Evolutionary conservation across 1,140 invertebrate species (phyloP), one percentile per base, ranked within the genome.

Genomic region (Lepidostoma basale): DNA sequence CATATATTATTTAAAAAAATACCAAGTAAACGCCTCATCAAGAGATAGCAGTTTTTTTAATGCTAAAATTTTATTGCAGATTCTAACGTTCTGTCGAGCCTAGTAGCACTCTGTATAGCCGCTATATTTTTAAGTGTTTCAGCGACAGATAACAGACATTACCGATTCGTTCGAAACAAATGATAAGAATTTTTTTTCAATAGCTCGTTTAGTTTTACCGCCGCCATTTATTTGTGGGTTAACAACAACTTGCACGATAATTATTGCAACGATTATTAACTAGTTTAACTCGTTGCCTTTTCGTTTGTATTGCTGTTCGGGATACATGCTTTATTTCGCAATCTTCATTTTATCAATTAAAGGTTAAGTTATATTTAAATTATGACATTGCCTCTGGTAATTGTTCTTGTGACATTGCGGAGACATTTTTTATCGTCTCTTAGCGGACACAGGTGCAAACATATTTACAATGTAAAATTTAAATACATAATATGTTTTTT

Each of bases 361-460:
- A 49, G 45, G 45, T 49, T 49, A 49, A 10, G 45, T 49, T n/a
- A n/a, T n/a, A n/a, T n/a, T 49, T 49, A 49, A 49, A 49, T 47
- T 0, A 1, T 47, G 44, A 47, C 23, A 47, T 25, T 12, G 22
- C 4, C 2, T 22, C 20, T 23, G 20, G 22, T 49, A 49, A 49
- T 49, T 20, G n/a, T 49, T 12, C 22, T 25, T 12, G 45, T 49
- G 45, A 49, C 45, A 49, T 49, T 49, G 45, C n/a, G 25, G 25
- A 23, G 45, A 10, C 45, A 26, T 12, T 20, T 49, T 22, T 49
- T 18, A 12, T 49, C 18, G 25, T 49, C 45, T 49, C 22, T n/a
- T 49, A 26, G 20, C 20, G 22, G 45, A 12, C 45, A 49, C 22
- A 23, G 18, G n/a, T n/a, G n/a, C n/a, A n/a, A n/a, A n/a, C n/a